Evolutionary conservation across 2,797 vertebrate species (phyloP), one percentile per base, ranked within the genome.

Genomic region (Lithobates pipiens): DNA sequence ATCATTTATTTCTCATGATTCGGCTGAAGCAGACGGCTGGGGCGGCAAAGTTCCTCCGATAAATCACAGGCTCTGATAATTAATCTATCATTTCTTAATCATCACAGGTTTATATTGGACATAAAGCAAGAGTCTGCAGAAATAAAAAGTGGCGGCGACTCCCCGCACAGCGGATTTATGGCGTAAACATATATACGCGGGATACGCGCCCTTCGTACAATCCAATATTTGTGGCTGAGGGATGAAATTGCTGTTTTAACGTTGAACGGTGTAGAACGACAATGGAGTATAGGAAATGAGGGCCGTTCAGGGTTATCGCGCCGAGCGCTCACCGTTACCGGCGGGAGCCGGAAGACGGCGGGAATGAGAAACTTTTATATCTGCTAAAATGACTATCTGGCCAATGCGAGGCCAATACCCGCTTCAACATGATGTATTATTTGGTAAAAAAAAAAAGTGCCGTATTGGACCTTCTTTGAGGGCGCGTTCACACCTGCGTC

Each of bases 81-180:
- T 90, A 88, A 89, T 89, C 88, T 86, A 61, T 68, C 82, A 85
- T 67, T 85, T 57, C 46, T 27, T 72, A 81, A 81, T 81, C 34
- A 72, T 72, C 32, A 34, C 32, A 34, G 27, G 18, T 81, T 61
- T 61, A 72, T 42, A 25, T 10, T 6, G 46, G 15, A n/a, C 34
- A 34, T 25, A 81, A 81, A 81, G 23, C 70, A 61, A 2, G n/a
- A 21, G n/a, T 23, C 32, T 15, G 46, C 25, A 36, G 32, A 23
- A n/a, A 73, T 73, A 73, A 44, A 32, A 42, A 42, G 39, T 44
- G 71, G 13, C 39, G 39, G 6, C 8, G 23, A 10, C 15, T 23
- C 61, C n/a, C 21, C 61, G 10, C 61, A 21, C 23, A 2, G 21
- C 23, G 18, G 39, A 73, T 73, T 73, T 10, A 73, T 73, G 61